A percentile compares a stretch with the other conserved stretches of the same genome.
phyloP scores from a whole-genome alignment of 2,888 invertebrate species.

The Hirtodrosophila trivittata region DNA sequence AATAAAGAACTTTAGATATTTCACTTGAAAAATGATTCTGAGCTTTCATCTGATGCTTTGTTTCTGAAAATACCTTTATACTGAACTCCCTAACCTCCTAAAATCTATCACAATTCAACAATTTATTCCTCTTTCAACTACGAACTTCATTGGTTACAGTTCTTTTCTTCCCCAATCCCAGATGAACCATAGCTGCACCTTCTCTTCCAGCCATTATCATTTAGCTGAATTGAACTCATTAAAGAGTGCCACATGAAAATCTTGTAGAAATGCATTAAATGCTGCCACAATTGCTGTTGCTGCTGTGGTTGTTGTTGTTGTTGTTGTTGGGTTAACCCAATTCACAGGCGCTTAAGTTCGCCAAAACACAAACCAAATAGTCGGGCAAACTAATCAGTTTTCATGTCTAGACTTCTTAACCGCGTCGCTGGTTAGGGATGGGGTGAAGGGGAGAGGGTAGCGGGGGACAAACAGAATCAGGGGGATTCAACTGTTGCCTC shows the following conservation, averaged over 20 bases:
- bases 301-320: no score
- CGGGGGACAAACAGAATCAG: constrained; percentile 17
- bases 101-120: background rate
- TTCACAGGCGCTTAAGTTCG: constrained; percentile 49
- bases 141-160: no score
- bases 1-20: no score
- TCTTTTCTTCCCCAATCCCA: no score
- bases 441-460: background rate
- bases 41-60: no score
- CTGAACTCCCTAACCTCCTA: no score
- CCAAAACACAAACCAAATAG: constrained; percentile 39
- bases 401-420: constrained; percentile 56
- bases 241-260: constrained; percentile 23
- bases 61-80: no score
- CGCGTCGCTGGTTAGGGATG: background rate
- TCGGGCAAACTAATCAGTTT: constrained; percentile 65
- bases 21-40: no score
- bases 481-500: constrained; percentile 46
- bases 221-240: constrained; percentile 37
- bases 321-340: constrained; percentile 60
- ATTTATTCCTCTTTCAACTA: no score
- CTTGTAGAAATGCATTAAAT: constrained; percentile 17
- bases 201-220: constrained; percentile 30
- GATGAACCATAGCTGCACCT: constrained; percentile 12
- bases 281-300: constrained; percentile 4